Evolutionary conservation across 2,797 vertebrate genomes (phyloP).

Genomic region (Sebastes iracundus): DNA sequence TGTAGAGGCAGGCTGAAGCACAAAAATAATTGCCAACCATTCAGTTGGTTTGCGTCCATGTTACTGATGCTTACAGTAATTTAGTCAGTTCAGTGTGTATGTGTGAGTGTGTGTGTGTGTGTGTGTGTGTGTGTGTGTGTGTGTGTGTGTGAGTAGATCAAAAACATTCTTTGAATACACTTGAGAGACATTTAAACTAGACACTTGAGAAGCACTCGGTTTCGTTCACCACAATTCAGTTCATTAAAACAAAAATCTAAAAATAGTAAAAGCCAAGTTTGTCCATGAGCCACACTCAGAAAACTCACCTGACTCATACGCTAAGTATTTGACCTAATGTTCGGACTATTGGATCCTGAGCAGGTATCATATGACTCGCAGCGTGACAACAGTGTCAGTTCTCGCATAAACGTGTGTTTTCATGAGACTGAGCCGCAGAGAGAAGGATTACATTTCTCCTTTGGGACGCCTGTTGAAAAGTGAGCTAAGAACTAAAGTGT

Average conservation of each 20-base stretch:
- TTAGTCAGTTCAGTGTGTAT: neutral
- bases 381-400: neutral
- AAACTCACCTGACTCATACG: slow-evolving; percentile 21
- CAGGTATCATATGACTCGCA: slow-evolving; percentile 32
- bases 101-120: neutral
- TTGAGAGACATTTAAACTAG: neutral
- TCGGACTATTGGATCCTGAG: neutral
- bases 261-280: slow-evolving; percentile 41
- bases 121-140: neutral
- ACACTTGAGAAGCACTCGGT: slow-evolving; percentile 26
- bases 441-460: slow-evolving; percentile 6
- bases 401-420: neutral
- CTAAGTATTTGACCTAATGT: slow-evolving; percentile 29
- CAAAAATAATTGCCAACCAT: neutral
- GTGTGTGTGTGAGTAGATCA: slow-evolving; percentile 2
- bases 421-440: neutral
- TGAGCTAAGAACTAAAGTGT: slow-evolving; percentile 1
- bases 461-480: slow-evolving; percentile 1
- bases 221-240: slow-evolving; percentile 6
- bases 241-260: slow-evolving; percentile 33
- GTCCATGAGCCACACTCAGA: neutral
- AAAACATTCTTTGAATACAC: slow-evolving; percentile 38
- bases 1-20: neutral
- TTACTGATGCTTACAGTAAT: neutral
- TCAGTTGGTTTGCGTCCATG: neutral